Evolutionary conservation across 2,113 vertebrate species (phyloP).

Genomic region (Atherinomorus stipes): DNA sequence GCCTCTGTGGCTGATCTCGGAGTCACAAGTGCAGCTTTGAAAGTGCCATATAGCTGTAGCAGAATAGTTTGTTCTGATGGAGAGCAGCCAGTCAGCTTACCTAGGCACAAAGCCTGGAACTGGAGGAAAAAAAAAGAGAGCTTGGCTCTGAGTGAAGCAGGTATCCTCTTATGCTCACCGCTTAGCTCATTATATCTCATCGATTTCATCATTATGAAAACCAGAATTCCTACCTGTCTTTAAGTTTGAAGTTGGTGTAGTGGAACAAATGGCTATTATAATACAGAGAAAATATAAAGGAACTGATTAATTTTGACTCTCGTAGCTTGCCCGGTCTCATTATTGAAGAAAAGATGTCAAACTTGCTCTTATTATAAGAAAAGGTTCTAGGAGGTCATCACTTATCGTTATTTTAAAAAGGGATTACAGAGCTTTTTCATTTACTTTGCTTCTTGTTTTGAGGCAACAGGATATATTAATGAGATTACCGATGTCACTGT

Average conservation of each 20-base stretch:
- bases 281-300: too few species aligned
- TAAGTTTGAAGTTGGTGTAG: too few species aligned
- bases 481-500: neutral
- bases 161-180: neutral
- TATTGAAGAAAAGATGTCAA: neutral
- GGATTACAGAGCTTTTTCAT: neutral
- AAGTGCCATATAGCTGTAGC: neutral
- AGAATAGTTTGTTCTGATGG: neutral
- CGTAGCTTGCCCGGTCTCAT: neutral
- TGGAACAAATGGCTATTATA: too few species aligned
- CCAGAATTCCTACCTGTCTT: neutral
- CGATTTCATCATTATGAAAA: neutral
- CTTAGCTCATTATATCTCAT: neutral
- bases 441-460: neutral
- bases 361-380: neutral
- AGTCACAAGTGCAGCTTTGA: slow-evolving; percentile 26
- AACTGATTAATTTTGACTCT: neutral
- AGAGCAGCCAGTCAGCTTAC: neutral
- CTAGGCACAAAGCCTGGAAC: slow-evolving; percentile 4
- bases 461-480: neutral
- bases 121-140: neutral
- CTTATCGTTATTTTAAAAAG: neutral
- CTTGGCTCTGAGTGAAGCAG: neutral
- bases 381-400: neutral
- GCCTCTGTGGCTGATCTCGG: neutral